phyloP scores from a whole-genome alignment of 2,888 invertebrate species.

The Tetheella fluctuosa region DNA sequence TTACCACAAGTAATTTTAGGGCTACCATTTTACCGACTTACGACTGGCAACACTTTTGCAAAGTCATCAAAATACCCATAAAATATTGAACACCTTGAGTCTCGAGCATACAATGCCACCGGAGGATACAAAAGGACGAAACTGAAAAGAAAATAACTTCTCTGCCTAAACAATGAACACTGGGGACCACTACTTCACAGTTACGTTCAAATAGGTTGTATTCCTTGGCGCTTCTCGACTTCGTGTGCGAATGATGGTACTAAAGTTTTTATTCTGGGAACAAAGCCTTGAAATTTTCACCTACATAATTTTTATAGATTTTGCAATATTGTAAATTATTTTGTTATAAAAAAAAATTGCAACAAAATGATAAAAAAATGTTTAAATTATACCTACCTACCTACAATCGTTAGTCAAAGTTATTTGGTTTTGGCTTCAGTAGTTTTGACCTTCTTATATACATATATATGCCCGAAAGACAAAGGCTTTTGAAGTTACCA shows the following conservation, averaged over 20 bases:
- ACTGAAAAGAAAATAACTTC: constrained; percentile 7
- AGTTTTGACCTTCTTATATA: too few relatives aligned
- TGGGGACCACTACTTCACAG: neutral
- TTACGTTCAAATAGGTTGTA: neutral
- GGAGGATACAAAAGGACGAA: neutral
- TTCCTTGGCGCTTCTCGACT: neutral
- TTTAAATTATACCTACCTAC: too few relatives aligned
- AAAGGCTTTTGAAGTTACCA: too few relatives aligned
- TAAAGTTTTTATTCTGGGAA: neutral
- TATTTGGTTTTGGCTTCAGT: too few relatives aligned
- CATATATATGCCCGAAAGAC: too few relatives aligned
- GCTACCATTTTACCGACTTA: too few relatives aligned
- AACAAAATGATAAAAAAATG: too few relatives aligned
- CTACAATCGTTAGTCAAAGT: too few relatives aligned
- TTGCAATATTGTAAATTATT: too few relatives aligned
- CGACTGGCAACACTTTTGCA: neutral
- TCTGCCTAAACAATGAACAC: neutral
- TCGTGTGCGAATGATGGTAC: neutral
- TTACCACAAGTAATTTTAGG: neutral
- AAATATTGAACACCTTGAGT: neutral
- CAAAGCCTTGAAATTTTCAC: too few relatives aligned
- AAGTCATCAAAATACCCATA: neutral
- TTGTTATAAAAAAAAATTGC: too few relatives aligned
- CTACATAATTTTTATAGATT: too few relatives aligned
- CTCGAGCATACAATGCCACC: neutral